These are phyloP conservation scores for Chromobotia macracanthus DNA, from an alignment of 2,797 vertebrate species.

Conservation along the genomic window DNA sequence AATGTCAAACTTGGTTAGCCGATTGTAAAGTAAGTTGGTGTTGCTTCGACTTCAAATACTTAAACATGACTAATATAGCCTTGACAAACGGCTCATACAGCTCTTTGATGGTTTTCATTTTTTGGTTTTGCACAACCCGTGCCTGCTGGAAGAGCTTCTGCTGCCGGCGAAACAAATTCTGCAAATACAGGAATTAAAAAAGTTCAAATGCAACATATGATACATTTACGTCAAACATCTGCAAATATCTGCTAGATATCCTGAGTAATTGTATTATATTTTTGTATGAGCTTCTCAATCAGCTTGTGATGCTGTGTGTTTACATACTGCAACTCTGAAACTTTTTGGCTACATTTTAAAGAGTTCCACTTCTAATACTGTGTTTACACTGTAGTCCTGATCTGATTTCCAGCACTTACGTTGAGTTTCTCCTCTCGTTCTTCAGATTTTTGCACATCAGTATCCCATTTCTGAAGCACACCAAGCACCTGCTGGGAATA, in stretches of 20 bases:
- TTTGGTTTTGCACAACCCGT: slow-evolving; percentile 87
- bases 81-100: slow-evolving; percentile 89
- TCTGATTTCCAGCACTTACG: slow-evolving; percentile 72
- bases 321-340: too few relatives aligned
- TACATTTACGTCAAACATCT: not conserved
- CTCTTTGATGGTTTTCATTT: slow-evolving; percentile 86
- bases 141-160: slow-evolving; percentile 91
- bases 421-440: slow-evolving; percentile 89
- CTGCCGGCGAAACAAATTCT: slow-evolving; percentile 90
- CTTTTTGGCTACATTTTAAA: not conserved
- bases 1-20: slow-evolving; percentile 13
- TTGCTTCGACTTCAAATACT: not conserved
- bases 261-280: not conserved
- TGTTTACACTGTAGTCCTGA: not conserved
- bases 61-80: slow-evolving; percentile 70
- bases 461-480: slow-evolving; percentile 90
- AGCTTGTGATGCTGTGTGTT: too few relatives aligned
- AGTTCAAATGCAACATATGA: slow-evolving; percentile 16
- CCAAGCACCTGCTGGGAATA: slow-evolving; percentile 86
- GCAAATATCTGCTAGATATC: slow-evolving; percentile 1
- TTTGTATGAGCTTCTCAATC: not conserved
- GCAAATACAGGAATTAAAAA: slow-evolving; percentile 52
- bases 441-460: slow-evolving; percentile 82
- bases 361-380: not conserved
- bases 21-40: not conserved